Conservation (phyloP, 2,888 invertebrate genomes). For the Corythucha ciliata region DNA sequence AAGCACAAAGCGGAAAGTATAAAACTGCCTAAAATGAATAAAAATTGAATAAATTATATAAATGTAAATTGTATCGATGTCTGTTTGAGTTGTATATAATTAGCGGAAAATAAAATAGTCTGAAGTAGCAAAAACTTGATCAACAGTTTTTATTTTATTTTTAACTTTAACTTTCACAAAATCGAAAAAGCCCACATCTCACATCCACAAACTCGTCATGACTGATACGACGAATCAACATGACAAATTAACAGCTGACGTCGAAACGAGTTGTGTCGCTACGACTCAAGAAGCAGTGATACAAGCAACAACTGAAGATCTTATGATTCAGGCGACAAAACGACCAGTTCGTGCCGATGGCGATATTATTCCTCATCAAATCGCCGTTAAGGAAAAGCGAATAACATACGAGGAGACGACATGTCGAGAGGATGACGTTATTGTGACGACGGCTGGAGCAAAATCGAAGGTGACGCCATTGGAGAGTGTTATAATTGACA, state of each 20-base stretch:
- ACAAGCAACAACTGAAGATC: constrained; percentile 29
- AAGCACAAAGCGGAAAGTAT: too few relatives aligned
- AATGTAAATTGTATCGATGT: too few relatives aligned
- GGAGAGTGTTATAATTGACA: constrained; percentile 21
- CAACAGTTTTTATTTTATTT: too few relatives aligned
- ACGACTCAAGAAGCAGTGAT: constrained; percentile 21
- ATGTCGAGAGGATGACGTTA: constrained; percentile 1
- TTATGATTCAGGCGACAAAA: constrained; percentile 31
- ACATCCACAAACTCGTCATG: too few relatives aligned
- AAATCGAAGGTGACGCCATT: constrained; percentile 17
- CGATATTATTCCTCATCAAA: constrained; percentile 22
- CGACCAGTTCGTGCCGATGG: constrained; percentile 39
- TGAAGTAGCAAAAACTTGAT: too few relatives aligned
- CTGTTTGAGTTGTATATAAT: too few relatives aligned
- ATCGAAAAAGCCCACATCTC: too few relatives aligned
- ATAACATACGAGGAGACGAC: constrained; percentile 19
- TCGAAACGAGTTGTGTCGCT: constrained; percentile 27
- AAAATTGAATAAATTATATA: too few relatives aligned
- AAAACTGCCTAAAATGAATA: too few relatives aligned
- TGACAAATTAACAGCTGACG: constrained; percentile 34
- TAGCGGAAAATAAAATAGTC: too few relatives aligned
- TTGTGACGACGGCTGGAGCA: constrained; percentile 14
- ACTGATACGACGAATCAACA: constrained; percentile 15
- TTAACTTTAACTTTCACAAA: too few relatives aligned
- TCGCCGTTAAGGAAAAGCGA: constrained; percentile 23